Base-by-base conservation (phyloP, 2,888 invertebrate species). In the Nemapogon koenigi region DNA sequence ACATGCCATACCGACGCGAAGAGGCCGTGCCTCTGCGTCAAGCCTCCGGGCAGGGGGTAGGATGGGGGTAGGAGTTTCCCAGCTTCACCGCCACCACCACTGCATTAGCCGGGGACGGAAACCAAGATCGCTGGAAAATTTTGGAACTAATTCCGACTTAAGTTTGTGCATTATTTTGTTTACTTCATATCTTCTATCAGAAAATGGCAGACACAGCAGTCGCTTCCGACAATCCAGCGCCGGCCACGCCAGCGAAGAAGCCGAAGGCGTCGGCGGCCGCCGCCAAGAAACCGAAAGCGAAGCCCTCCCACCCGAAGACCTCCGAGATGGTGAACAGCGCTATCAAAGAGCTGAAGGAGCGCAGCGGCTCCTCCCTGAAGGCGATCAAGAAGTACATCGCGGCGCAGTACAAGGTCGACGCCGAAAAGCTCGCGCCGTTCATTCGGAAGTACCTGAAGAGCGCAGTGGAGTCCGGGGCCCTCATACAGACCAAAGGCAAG, bases 341-440 rank as follows among this genome's bases (percentile, higher is more conserved):
- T 2, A 73, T 83, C 33, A 64, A 60, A 42, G 57, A 62, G 38
- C 52, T 83, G 35, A 80, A 81, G 49, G 82, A 83, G 49, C 73
- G 82, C 17, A 78, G 78, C 37, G 87, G 87, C 17, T 85, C 84
- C 1, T 84, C 84, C 1, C 51, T 62, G 44, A 73, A 58, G 53
- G 70, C 70, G 2, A 85, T 87, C 55, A 86, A 85, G 55, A 87
- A 87, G 51, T 86, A 83, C 55, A 79, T 88, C 35, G 60, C 73
- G 7, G 63, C 73, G 16, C 81, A 76, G 40, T 84, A 85, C 71
- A 81, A 81, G 41, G 67, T 84, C 4, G 85, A 85, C 51, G 68
- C 73, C 1, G 81, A 82, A 41, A 85, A 83, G 49, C 52, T 81
- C 31, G 70, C 81, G 1, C 75, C 76, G 2, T 84, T 79, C 59